Conservation (phyloP, 23 tunicate genomes). For the Ascidia mentula region DNA sequence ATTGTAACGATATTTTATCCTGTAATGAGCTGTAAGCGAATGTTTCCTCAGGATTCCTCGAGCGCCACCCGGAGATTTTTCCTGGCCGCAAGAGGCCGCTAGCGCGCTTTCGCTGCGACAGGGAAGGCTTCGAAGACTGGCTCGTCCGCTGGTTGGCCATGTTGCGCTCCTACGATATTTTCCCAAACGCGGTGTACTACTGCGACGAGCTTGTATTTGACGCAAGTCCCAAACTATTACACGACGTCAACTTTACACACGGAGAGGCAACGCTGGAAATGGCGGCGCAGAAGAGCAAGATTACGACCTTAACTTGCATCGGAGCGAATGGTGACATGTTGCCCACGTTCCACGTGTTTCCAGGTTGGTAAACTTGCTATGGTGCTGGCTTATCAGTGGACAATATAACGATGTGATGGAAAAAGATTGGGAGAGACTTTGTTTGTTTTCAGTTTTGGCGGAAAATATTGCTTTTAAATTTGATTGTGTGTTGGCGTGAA, state of each 20-base stretch:
- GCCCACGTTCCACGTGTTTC: slow-evolving; percentile 40
- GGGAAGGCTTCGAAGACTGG: slow-evolving; percentile 70
- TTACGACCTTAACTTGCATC: slow-evolving; percentile 40
- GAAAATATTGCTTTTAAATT: too few relatives aligned
- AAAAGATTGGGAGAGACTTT: too few relatives aligned
- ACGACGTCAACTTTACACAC: slow-evolving; percentile 35
- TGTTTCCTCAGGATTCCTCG: slow-evolving; percentile 41
- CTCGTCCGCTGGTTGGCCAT: slow-evolving; percentile 45
- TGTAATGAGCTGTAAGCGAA: too few relatives aligned
- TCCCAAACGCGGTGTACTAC: slow-evolving; percentile 49
- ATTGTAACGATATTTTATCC: too few relatives aligned
- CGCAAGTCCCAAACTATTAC: slow-evolving; percentile 22
- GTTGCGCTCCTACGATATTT: slow-evolving; percentile 17
- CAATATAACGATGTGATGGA: too few relatives aligned
- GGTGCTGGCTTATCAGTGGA: too few relatives aligned
- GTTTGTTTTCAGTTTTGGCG: too few relatives aligned
- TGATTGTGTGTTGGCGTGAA: too few relatives aligned
- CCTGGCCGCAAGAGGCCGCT: slow-evolving; percentile 66
- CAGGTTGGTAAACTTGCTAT: too few relatives aligned
- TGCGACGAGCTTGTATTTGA: slow-evolving; percentile 49
- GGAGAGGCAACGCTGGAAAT: neutral
- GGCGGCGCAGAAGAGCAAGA: slow-evolving; percentile 26
- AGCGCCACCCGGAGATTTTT: slow-evolving; percentile 58
- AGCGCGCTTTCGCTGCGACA: slow-evolving; percentile 50
- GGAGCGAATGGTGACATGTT: slow-evolving; percentile 45